Evolutionary conservation across 2,797 vertebrate genomes (phyloP).

Genomic region (Parauchenoglanis punctatus): DNA sequence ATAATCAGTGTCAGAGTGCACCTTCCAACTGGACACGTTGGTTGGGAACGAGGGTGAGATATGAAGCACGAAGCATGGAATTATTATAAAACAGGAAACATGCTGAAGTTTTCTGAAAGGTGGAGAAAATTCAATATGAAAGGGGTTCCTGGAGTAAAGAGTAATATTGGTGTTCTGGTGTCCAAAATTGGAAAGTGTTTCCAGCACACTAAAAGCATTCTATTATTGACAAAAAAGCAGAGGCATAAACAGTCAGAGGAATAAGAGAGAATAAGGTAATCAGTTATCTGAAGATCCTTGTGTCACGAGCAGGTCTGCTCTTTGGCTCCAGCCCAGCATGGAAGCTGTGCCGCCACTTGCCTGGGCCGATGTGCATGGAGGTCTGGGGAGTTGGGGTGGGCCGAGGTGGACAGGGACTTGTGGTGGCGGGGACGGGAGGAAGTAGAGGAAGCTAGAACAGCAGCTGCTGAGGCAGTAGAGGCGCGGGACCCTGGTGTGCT

Average conservation of each 20-base stretch:
- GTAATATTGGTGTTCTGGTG: background rate
- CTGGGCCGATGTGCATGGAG: constrained; percentile 79
- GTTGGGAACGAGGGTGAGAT: background rate
- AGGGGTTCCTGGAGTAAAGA: background rate
- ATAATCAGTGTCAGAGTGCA: background rate
- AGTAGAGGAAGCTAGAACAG: constrained; percentile 71
- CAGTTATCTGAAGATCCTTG: background rate
- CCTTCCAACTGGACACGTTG: background rate
- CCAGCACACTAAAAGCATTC: background rate
- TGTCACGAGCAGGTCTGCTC: background rate
- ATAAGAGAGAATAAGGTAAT: constrained; percentile 1
- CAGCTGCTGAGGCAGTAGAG: constrained; percentile 78
- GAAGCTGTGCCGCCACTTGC: constrained; percentile 70
- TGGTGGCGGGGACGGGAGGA: constrained; percentile 79
- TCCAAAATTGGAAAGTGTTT: background rate
- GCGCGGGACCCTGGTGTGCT: constrained; percentile 79
- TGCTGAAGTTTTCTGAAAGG: background rate
- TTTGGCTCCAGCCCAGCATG: constrained; percentile 10
- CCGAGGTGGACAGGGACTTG: constrained; percentile 82
- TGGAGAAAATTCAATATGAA: background rate
- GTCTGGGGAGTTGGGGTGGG: constrained; percentile 78
- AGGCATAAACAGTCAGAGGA: background rate
- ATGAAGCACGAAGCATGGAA: background rate
- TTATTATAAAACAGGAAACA: background rate
- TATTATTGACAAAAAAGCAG: background rate